Percentiles rank a stretch among this genome's conserved stretches.
Evolutionary conservation across 2,888 invertebrate species (phyloP).

Genomic region (Lucinisca nassula): DNA sequence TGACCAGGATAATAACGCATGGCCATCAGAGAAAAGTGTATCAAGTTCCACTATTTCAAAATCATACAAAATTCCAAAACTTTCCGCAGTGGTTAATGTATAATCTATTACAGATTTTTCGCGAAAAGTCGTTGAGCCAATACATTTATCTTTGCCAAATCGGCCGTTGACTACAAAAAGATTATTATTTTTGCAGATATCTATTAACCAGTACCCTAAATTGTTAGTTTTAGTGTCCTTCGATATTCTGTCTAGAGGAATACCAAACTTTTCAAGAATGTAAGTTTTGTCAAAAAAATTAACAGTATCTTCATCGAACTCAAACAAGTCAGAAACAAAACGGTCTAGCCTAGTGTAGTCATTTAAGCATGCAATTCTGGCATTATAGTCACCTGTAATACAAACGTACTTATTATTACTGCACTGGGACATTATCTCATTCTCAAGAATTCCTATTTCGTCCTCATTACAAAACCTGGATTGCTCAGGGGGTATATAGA

Average conservation of each 20-base stretch:
- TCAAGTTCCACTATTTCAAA: not conserved
- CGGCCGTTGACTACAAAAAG: not conserved
- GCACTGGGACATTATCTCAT: not conserved
- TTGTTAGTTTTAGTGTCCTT: not conserved
- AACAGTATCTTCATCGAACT: not conserved
- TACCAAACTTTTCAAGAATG: not conserved
- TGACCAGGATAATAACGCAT: not conserved
- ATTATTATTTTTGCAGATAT: conserved; percentile 13
- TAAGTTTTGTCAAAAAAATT: not conserved
- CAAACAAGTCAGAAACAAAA: conserved; percentile 3
- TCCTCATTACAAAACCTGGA: not conserved
- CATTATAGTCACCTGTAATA: not conserved
- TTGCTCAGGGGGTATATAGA: not conserved
- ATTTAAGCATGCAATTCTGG: not conserved
- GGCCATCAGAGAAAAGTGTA: not conserved
- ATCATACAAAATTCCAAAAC: not conserved
- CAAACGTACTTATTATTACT: not conserved
- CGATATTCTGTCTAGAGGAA: not conserved
- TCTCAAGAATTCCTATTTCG: not conserved
- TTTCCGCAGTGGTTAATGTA: not conserved
- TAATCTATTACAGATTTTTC: not conserved
- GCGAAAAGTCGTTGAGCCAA: not conserved
- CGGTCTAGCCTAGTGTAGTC: not conserved
- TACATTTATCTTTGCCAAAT: not conserved
- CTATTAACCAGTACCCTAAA: not conserved